Conservation (phyloP, 2,888 invertebrate genomes). For the Spisula subtruncata region DNA sequence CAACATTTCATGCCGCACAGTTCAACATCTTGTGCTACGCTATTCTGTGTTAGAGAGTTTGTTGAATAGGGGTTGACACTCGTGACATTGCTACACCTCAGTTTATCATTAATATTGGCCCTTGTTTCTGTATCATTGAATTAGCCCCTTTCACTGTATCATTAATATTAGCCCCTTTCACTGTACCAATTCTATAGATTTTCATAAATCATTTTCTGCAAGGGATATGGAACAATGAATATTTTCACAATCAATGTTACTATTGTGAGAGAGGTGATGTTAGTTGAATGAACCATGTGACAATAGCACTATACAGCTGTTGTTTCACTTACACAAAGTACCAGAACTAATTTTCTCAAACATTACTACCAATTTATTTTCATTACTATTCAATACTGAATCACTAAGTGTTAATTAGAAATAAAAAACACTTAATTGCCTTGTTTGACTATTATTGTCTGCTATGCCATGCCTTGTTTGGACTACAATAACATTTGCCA, state of each 20-base stretch:
- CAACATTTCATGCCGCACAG: too few species aligned
- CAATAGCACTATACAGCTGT: not conserved
- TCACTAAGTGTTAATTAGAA: conserved; percentile 1
- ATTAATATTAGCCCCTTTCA: not conserved
- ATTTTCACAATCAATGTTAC: not conserved
- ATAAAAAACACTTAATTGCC: not conserved
- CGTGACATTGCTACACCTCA: not conserved
- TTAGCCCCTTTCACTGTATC: too few species aligned
- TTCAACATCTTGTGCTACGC: too few species aligned
- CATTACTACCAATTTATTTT: not conserved
- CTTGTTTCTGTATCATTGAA: not conserved
- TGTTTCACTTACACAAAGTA: conserved; percentile 1
- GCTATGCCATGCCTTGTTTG: too few species aligned
- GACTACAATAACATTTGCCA: not conserved
- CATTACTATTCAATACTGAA: conserved; percentile 17
- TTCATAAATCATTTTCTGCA: conserved; percentile 24
- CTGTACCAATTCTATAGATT: not conserved
- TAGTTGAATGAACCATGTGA: not conserved
- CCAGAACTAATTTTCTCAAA: not conserved
- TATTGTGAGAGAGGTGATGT: not conserved
- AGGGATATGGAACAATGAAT: not conserved
- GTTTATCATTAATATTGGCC: not conserved
- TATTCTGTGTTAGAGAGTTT: not conserved
- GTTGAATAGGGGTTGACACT: not conserved
- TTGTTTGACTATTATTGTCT: not conserved